Evolutionary conservation across 2,113 vertebrate species (phyloP), one percentile per base, ranked within the genome.

Genomic region (Australoheros scitulus): DNA sequence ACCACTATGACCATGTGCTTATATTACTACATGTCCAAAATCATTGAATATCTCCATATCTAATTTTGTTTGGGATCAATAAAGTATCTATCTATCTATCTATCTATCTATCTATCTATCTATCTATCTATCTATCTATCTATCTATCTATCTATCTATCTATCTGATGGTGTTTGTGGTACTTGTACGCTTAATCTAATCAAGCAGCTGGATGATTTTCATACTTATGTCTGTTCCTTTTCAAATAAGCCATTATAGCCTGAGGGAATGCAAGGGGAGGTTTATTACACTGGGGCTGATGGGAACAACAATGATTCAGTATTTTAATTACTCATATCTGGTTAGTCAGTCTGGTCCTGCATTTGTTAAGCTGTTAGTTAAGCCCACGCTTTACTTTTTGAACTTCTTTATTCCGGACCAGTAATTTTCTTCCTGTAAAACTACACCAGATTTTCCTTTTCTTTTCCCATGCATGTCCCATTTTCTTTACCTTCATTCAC

Each of bases 261-360:
- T 59, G 4, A 61, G 86, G 81, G 59, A 41, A 76, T 36, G 32
- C 29, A 50, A 55, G 56, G n/a, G 43, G 26, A 74, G 60, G 75
- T 81, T 88, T 85, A 87, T 92, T 91, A 59, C 60, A 86, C 58
- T 55, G 13, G 82, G 57, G 59, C 82, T 90, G 88, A 86, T 74
- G 90, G 82, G 79, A 81, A 87, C 76, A 86, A 87, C 76, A 77
- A 60, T 76, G 76, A 81, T 86, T 64, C 84, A 81, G 24, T 81
- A 32, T 88, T 90, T 92, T 86, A 88, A 92, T 91, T 83, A 88
- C 36, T 79, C 77, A 77, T 77, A 78, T 86, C 26, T 81, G 41
- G 38, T 86, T 80, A 52, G 60, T 80, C 61, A 60, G 77, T 81
- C 18, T 70, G 41, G 72, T 61, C 65, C 60, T 86, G 65, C 63